Percentiles rank a stretch among this genome's conserved stretches.
Conservation (phyloP, 2,888 invertebrate genomes). For the Arge pagana region DNA sequence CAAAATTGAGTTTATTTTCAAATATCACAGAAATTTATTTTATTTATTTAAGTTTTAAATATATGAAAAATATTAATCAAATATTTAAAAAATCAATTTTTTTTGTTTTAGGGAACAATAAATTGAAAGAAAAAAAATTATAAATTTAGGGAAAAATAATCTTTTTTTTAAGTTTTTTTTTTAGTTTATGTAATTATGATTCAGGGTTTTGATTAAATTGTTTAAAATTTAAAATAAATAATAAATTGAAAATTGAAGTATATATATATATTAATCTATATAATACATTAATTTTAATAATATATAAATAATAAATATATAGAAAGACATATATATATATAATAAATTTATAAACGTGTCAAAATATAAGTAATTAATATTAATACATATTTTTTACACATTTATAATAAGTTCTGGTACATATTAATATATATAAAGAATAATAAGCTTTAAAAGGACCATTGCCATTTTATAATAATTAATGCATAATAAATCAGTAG, state of each 20-base stretch:
- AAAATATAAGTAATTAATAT: too few relatives aligned
- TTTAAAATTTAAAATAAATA: constrained; percentile 39
- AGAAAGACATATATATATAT: constrained; percentile 21
- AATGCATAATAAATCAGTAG: too few relatives aligned
- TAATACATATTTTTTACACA: too few relatives aligned
- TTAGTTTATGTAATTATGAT: constrained; percentile 49
- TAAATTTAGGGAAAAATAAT: constrained; percentile 23
- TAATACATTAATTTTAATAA: too few relatives aligned
- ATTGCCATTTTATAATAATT: constrained; percentile 23
- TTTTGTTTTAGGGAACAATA: constrained; percentile 24
- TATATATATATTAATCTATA: constrained; percentile 45
- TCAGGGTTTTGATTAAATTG: too few relatives aligned
- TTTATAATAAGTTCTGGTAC: too few relatives aligned
- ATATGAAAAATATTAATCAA: constrained; percentile 19
- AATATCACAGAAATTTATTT: too few relatives aligned
- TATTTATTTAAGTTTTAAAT: too few relatives aligned
- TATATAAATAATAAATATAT: too few relatives aligned
- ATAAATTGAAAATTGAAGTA: constrained; percentile 44
- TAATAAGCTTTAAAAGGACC: too few relatives aligned
- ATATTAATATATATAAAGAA: too few relatives aligned
- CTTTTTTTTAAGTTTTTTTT: constrained; percentile 44
- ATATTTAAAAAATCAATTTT: constrained; percentile 23
- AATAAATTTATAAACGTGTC: constrained; percentile 29
- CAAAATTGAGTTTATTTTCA: too few relatives aligned
- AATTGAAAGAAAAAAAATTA: constrained; percentile 24